Evolutionary conservation across 92 coral and sea anemone species (phyloP).

Genomic region (Plumapathes pennacea): DNA sequence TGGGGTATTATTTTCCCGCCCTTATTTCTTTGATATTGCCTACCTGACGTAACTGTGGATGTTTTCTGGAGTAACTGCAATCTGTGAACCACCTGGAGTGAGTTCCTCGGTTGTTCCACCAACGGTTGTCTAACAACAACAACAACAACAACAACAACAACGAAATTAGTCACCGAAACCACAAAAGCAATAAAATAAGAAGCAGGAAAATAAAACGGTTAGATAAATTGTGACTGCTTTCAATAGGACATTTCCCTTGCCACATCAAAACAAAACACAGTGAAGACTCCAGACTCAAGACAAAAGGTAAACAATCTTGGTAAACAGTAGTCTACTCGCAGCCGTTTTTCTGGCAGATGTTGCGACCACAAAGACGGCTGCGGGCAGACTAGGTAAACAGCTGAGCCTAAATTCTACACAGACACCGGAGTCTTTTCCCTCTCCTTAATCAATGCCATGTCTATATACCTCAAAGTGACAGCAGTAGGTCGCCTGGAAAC

Average conservation of each 20-base stretch:
- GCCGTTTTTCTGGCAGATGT: no score
- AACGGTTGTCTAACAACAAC: conserved; percentile 59
- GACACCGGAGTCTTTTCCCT: neutral
- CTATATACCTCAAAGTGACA: conserved; percentile 84
- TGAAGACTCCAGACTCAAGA: no score
- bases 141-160: neutral
- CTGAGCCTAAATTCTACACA: neutral
- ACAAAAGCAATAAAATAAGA: neutral
- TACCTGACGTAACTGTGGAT: conserved; percentile 82
- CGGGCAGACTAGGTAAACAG: no score
- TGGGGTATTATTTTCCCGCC: no score
- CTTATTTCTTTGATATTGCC: neutral
- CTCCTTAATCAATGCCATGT: neutral
- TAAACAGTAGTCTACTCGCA: no score
- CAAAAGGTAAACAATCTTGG: no score
- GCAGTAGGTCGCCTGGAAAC: conserved; percentile 85
- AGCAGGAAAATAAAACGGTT: neutral
- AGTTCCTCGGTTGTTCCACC: conserved; percentile 86
- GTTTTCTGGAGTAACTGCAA: conserved; percentile 79
- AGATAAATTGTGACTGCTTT: no score
- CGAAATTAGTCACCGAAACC: neutral
- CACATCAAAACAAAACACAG: no score
- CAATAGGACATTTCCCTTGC: no score
- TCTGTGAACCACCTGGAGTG: conserved; percentile 73
- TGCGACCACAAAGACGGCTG: no score